Evolutionary conservation across 1,140 invertebrate genomes (phyloP), one percentile per base, ranked within the genome.

Genomic region (Solenopsis fugax): DNA sequence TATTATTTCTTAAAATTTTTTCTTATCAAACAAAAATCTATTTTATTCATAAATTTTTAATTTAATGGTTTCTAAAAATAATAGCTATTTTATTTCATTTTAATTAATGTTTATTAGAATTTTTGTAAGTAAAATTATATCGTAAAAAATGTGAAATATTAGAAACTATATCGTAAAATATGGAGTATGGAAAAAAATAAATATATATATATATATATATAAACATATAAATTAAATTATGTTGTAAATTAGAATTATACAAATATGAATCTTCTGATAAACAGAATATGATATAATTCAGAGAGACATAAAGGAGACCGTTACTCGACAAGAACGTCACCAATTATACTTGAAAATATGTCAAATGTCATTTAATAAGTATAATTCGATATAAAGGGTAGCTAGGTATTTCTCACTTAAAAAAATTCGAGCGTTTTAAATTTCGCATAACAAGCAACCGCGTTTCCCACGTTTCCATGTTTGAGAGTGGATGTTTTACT

Each of bases 181-280:
- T 69, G 21, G 13, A 48, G 24, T 48, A n/a, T n/a, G n/a, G n/a
- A n/a, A n/a, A n/a, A n/a, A n/a, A n/a, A n/a, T n/a, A 24, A 71
- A 12, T 48, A 29, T 48, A 16, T 18, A 50, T 29, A 29, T 29
- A 29, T 29, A 48, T 69, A 45, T 69, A 48, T 16, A 24, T 18
- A 58, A 4, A 75, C n/a, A 75, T 16, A 6, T 21, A 4, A 21
- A 58, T 73, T 52, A 67, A 50, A 80, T 52, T 37, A 21, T n/a
- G 13, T 52, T 52, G 7, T 29, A 80, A 69, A 4, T 13, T 12
- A 37, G 0, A 18, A 34, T 13, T n/a, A 12, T 12, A 21, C 18
- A 67, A 52, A 24, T 24, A 5, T 67, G 0, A 2, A 65, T 16
- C 29, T 78, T 64, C 16, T 76, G 21, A 45, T 45, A 21, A 16